These are phyloP conservation scores for Netelia fuscicornis DNA, from an alignment of 2,888 invertebrate species.

Conservation along the genomic window DNA sequence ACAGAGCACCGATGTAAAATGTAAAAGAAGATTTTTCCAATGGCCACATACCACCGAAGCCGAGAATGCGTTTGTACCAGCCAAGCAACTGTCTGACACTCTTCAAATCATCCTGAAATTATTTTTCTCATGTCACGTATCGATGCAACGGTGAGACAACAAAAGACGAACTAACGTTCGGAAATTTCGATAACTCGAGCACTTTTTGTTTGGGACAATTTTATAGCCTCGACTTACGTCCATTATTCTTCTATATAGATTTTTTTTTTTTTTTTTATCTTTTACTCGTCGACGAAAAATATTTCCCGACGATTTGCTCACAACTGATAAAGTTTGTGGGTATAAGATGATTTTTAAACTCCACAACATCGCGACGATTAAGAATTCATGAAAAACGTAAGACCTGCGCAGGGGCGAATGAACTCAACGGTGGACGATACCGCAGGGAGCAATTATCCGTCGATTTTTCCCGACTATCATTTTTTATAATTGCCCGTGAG, in stretches of 20 bases:
- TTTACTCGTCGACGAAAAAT: neutral
- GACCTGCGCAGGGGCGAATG: neutral
- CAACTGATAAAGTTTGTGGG: neutral
- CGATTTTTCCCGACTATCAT: no score
- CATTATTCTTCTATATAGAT: neutral
- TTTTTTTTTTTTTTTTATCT: neutral
- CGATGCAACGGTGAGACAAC: neutral
- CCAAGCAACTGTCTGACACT: neutral
- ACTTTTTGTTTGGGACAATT: neutral
- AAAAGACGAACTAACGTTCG: neutral
- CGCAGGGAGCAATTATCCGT: no score
- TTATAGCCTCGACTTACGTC: neutral
- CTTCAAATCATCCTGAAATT: neutral
- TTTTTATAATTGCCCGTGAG: no score
- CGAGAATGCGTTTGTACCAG: constrained; percentile 31
- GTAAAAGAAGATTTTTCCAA: constrained; percentile 1
- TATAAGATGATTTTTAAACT: neutral
- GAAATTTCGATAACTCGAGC: neutral
- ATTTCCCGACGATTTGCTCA: neutral
- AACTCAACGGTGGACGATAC: neutral
- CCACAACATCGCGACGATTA: neutral
- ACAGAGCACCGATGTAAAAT: constrained; percentile 32
- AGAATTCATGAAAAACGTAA: neutral
- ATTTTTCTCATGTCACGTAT: neutral
- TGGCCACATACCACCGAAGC: constrained; percentile 36